A percentile compares a stretch with the other conserved stretches of the same genome.
Conservation (phyloP, 2,888 invertebrate genomes). For the Limnephilus auricula region DNA sequence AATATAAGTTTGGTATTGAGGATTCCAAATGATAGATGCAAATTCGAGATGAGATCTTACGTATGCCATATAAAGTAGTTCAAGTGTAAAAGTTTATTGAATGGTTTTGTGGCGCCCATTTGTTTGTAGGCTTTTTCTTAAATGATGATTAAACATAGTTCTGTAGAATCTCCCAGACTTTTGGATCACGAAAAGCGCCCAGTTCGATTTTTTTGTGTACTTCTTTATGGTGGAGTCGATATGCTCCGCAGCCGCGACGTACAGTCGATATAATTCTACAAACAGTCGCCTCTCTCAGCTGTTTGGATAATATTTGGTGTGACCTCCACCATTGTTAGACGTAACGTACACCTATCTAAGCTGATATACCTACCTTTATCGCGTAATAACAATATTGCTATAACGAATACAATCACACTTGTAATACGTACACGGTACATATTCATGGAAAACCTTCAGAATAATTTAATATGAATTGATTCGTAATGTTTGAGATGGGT, state of each 20-base stretch:
- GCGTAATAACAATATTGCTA: not conserved
- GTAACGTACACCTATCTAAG: not conserved
- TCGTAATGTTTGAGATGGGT: not conserved
- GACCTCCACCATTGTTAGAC: not conserved
- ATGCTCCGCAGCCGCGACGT: not conserved
- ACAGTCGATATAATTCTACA: not conserved
- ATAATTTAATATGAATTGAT: not conserved
- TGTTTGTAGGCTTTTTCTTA: too few relatives aligned
- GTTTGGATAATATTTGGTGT: not conserved
- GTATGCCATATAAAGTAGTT: too few relatives aligned
- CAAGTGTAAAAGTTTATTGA: too few relatives aligned
- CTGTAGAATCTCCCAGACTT: not conserved
- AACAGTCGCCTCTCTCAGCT: not conserved
- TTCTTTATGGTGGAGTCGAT: not conserved
- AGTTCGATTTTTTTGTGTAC: not conserved
- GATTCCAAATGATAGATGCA: too few relatives aligned
- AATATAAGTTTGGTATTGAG: too few relatives aligned
- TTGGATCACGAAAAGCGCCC: not conserved
- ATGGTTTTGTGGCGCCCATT: too few relatives aligned
- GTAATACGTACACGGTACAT: not conserved
- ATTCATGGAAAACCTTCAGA: not conserved
- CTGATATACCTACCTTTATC: not conserved
- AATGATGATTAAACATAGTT: too few relatives aligned
- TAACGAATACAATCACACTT: not conserved
- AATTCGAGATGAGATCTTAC: too few relatives aligned